Evolutionary conservation across 2,888 invertebrate genomes (phyloP).

Genomic region (Agrilus biguttatus): DNA sequence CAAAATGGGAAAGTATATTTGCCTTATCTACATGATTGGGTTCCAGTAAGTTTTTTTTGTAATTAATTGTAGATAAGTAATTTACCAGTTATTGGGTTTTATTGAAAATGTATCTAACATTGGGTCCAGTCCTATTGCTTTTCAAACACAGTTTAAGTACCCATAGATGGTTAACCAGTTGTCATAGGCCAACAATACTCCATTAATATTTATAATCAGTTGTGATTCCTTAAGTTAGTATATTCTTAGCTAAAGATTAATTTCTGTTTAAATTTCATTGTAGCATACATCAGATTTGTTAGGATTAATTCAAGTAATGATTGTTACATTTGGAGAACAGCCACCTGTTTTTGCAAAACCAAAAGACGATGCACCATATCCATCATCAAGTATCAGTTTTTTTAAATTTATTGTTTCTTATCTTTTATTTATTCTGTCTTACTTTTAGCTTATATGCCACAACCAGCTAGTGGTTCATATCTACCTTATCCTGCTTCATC

Average conservation of each 20-base stretch:
- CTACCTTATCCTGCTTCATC: constrained; percentile 14
- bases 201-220: too few relatives aligned
- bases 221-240: too few relatives aligned
- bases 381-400: neutral
- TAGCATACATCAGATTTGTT: constrained; percentile 71
- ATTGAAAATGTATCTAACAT: too few relatives aligned
- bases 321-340: constrained; percentile 82
- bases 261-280: constrained; percentile 12
- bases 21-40: constrained; percentile 95
- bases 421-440: neutral
- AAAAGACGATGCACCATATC: constrained; percentile 29
- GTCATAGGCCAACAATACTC: too few relatives aligned
- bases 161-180: too few relatives aligned
- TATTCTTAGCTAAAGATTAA: too few relatives aligned
- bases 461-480: constrained; percentile 20
- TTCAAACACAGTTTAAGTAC: too few relatives aligned
- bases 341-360: constrained; percentile 84
- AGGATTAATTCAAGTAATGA: constrained; percentile 82
- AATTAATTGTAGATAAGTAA: neutral
- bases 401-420: neutral
- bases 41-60: constrained; percentile 38
- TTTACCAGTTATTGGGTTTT: neutral
- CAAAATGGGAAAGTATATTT: constrained; percentile 90
- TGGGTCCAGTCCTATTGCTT: too few relatives aligned
- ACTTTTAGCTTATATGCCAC: constrained; percentile 30